phyloP scores from a whole-genome alignment of 2,888 invertebrate species.

The Pollenia angustigena region DNA sequence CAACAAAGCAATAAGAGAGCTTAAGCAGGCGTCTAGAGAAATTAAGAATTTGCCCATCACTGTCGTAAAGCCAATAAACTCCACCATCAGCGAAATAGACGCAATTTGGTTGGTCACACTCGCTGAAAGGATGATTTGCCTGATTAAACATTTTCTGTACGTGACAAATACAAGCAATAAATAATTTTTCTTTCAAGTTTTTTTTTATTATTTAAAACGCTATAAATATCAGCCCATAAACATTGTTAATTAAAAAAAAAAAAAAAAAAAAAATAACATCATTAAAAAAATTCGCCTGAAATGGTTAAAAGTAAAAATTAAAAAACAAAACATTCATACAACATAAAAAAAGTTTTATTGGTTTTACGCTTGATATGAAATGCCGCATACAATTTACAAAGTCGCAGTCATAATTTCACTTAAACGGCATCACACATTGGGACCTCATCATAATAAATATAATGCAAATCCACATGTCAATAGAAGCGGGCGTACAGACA shows the following conservation, averaged over 20 bases:
- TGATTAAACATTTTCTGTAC: constrained; percentile 45
- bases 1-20: too few relatives aligned
- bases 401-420: constrained; percentile 16
- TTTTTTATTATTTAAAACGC: constrained; percentile 2
- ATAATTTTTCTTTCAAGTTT: neutral
- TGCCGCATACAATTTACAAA: constrained; percentile 33
- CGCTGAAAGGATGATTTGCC: constrained; percentile 25
- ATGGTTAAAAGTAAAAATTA: constrained; percentile 6
- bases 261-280: neutral
- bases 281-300: constrained; percentile 11
- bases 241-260: constrained; percentile 1
- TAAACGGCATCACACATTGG: neutral
- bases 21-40: too few relatives aligned
- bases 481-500: neutral
- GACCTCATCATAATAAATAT: neutral
- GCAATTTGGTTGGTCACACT: constrained; percentile 8
- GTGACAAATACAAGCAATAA: constrained; percentile 28
- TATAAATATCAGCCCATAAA: constrained; percentile 22
- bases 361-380: constrained; percentile 57
- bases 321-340: neutral
- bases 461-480: neutral
- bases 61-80: constrained; percentile 30
- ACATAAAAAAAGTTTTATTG: constrained; percentile 49
- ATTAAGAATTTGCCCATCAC: neutral
- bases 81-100: neutral